These are phyloP conservation scores for Dicaeum eximium DNA, from an alignment of 2,113 vertebrate species.

Conservation along the genomic window DNA sequence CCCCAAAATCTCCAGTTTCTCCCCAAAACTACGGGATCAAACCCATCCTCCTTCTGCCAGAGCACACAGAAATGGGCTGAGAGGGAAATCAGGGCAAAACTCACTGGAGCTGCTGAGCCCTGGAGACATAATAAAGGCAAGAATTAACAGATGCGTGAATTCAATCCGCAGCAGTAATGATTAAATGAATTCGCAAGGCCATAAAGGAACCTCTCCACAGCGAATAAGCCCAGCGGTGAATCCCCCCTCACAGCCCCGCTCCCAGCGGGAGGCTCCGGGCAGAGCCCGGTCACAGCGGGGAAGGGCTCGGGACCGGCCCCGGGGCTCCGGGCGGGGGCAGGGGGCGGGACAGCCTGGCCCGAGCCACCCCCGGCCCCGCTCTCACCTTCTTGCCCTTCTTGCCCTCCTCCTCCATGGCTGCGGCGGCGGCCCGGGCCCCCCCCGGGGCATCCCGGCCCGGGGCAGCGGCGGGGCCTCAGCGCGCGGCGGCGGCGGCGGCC, in stretches of 20 bases:
- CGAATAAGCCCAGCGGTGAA: too few relatives aligned
- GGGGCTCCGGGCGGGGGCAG: too few relatives aligned
- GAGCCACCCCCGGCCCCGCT: not conserved
- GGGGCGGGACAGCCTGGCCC: too few relatives aligned
- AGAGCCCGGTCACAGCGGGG: too few relatives aligned
- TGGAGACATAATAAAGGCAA: accelerated
- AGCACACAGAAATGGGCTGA: not conserved
- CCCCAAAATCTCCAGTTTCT: not conserved
- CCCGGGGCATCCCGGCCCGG: constrained; percentile 39
- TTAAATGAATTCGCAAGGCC: too few relatives aligned
- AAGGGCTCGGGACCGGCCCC: too few relatives aligned
- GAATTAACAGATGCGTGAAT: accelerated
- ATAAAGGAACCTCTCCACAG: not conserved
- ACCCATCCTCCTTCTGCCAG: not conserved
- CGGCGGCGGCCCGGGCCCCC: constrained; percentile 42
- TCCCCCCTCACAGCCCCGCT: too few relatives aligned
- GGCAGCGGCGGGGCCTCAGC: not conserved
- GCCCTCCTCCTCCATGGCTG: constrained; percentile 89
- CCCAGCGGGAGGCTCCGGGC: too few relatives aligned
- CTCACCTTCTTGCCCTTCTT: constrained; percentile 92
- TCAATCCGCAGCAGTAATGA: accelerated
- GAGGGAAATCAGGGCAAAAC: not conserved
- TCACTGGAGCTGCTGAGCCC: not conserved
- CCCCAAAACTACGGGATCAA: accelerated
- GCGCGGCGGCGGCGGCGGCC: not conserved